phyloP scores from a whole-genome alignment of 2,888 invertebrate species.

The Epistrophe eligans region DNA sequence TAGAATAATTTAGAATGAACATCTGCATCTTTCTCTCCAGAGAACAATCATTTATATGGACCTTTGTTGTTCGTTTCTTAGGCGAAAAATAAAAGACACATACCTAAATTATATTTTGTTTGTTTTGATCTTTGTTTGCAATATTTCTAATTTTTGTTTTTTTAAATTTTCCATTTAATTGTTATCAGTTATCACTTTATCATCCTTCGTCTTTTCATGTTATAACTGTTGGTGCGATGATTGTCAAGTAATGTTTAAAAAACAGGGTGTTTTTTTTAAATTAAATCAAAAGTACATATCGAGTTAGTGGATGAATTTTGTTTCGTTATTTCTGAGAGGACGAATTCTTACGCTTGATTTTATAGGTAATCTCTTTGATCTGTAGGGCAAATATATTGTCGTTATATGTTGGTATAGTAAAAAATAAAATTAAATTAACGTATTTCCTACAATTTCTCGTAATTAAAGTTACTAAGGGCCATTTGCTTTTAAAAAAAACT shows the following conservation, averaged over 20 bases:
- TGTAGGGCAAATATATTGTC: too few species aligned
- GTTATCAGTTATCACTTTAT: neutral
- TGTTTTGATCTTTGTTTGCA: constrained; percentile 4
- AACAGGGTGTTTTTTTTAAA: neutral
- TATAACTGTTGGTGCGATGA: constrained; percentile 1
- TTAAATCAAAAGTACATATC: neutral
- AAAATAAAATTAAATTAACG: too few species aligned
- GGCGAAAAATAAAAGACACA: neutral
- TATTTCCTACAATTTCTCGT: too few species aligned
- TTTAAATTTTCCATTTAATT: neutral
- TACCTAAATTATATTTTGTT: neutral
- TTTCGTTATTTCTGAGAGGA: too few species aligned
- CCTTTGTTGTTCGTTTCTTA: neutral
- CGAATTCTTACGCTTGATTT: too few species aligned
- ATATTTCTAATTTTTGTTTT: neutral
- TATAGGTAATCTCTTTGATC: too few species aligned
- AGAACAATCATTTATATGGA: neutral
- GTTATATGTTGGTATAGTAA: too few species aligned
- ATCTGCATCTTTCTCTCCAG: neutral
- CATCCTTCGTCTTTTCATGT: neutral
- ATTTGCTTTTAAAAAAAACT: too few species aligned
- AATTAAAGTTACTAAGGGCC: too few species aligned
- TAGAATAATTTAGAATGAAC: neutral
- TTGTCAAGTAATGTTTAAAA: neutral
- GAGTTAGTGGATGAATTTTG: too few species aligned